phyloP scores from a whole-genome alignment of 1,140 invertebrate species.

The Acromyrmex echinatior region DNA sequence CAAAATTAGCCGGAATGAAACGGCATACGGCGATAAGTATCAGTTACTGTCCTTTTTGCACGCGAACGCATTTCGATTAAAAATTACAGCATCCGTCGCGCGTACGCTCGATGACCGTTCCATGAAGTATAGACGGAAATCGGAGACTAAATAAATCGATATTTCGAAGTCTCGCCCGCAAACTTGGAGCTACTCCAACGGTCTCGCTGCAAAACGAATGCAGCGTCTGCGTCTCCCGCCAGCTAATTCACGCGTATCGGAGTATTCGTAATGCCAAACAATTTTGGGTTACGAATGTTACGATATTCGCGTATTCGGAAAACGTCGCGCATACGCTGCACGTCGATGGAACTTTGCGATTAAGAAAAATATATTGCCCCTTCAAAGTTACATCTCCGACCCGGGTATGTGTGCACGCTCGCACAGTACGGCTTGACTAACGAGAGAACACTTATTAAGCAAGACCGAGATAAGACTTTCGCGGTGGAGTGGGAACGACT shows the following conservation, averaged over 20 bases:
- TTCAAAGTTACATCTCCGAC: neutral
- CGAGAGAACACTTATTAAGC: slow-evolving; percentile 28
- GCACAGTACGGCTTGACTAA: neutral
- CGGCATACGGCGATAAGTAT: slow-evolving; percentile 74
- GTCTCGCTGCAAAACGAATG: slow-evolving; percentile 36
- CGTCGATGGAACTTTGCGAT: slow-evolving; percentile 5
- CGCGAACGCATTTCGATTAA: slow-evolving; percentile 6
- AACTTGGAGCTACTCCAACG: slow-evolving; percentile 48
- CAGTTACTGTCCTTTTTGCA: slow-evolving; percentile 63
- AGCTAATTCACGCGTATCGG: slow-evolving; percentile 46
- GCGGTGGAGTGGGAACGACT: neutral
- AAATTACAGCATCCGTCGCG: slow-evolving; percentile 47
- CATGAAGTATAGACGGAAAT: slow-evolving; percentile 46
- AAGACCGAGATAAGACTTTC: slow-evolving; percentile 48
- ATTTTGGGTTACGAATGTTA: slow-evolving; percentile 1
- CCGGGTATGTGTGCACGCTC: neutral
- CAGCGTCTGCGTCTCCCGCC: slow-evolving; percentile 18
- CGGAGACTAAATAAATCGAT: slow-evolving; percentile 44
- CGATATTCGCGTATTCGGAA: neutral
- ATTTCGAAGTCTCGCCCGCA: slow-evolving; percentile 29
- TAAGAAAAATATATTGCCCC: slow-evolving; percentile 37
- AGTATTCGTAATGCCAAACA: slow-evolving; percentile 24
- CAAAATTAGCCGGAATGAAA: slow-evolving; percentile 69
- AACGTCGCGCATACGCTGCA: slow-evolving; percentile 5
- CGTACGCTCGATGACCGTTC: slow-evolving; percentile 32